Percentiles rank a stretch among this genome's conserved stretches.
Conservation (phyloP, 2,888 invertebrate genomes). For the Eutolmus rufibarbis region DNA sequence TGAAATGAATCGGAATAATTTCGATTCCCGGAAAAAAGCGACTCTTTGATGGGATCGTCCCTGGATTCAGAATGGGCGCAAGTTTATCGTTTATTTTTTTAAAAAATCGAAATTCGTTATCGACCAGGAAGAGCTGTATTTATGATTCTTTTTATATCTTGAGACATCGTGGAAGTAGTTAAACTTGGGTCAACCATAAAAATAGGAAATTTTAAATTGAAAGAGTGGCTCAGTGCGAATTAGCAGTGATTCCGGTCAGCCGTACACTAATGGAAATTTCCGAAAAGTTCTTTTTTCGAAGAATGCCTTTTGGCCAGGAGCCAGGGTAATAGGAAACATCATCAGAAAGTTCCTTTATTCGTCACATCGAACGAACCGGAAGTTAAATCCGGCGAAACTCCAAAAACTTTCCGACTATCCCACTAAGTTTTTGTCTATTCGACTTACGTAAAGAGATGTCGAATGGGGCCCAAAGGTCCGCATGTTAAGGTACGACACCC, state of each 20-base stretch:
- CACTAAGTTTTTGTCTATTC: not conserved
- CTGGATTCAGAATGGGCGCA: not conserved
- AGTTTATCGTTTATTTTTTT: not conserved
- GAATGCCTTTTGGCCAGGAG: not conserved
- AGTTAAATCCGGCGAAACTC: not conserved
- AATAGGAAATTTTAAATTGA: not conserved
- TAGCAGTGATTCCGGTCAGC: not conserved
- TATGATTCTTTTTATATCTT: not conserved
- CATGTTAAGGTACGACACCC: not conserved
- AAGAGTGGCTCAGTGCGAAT: not conserved
- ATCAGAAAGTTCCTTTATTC: slow-evolving; percentile 1
- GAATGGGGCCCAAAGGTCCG: not conserved
- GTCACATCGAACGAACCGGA: not conserved
- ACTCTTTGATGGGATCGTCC: not conserved
- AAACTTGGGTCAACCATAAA: not conserved
- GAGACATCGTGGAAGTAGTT: not conserved
- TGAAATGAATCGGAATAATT: not conserved
- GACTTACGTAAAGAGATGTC: not conserved
- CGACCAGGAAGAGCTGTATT: not conserved
- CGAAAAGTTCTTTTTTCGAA: not conserved
- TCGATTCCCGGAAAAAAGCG: not conserved
- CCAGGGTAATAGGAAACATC: slow-evolving; percentile 14
- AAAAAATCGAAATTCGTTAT: not conserved
- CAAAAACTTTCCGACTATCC: not conserved
- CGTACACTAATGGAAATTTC: slow-evolving; percentile 8